Evolutionary conservation across 2,113 vertebrate genomes (phyloP), one percentile per base, ranked within the genome.

Genomic region (Lipotes vexillifer): DNA sequence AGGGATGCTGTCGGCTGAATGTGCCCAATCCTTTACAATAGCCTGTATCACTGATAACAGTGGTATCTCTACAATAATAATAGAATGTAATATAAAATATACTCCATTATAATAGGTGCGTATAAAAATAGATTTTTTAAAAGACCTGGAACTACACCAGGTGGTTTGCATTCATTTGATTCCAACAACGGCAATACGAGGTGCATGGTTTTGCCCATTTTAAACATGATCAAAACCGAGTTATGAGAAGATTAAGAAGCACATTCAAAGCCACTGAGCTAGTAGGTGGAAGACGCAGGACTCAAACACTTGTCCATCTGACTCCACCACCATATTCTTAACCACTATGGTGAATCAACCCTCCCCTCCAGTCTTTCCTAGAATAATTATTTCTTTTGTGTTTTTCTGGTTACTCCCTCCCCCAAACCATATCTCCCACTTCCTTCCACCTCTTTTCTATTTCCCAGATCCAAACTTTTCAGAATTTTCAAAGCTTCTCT

Each of bases 1-100:
- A 0, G n/a, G 61, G 20, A 4, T 2, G 21, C 18, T 1, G 49
- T 17, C 0, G 1, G 46, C 33, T 8, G 41, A 12, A 23, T 6
- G 44, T 36, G 7, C 12, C 44, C 52, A 27, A 0, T 33, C 46
- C 41, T 82, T 55, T 38, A 4, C 7, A n/a, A 15, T 10, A 46
- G 49, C 14, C 1, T 3, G 5, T 23, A 1, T 69, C 77, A 8
- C 18, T 1, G 38, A 65, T 33, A 6, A 13, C 6, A 15, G 23
- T 2, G 11, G 6, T 49, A 7, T 38, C 55, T 49, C 3, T 25
- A 17, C 41, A 59, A 59, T 31, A 66, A 7, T 25, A 17, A 17
- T 52, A 44, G 68, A 55, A 5, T 41, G 29, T 11, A 3, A 63
- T 55, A 23, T 36, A 57, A 71, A 49, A 6, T 7, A 36, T 2